Base-by-base conservation (phyloP, 1,140 invertebrate species). In the Bombus confusus region DNA sequence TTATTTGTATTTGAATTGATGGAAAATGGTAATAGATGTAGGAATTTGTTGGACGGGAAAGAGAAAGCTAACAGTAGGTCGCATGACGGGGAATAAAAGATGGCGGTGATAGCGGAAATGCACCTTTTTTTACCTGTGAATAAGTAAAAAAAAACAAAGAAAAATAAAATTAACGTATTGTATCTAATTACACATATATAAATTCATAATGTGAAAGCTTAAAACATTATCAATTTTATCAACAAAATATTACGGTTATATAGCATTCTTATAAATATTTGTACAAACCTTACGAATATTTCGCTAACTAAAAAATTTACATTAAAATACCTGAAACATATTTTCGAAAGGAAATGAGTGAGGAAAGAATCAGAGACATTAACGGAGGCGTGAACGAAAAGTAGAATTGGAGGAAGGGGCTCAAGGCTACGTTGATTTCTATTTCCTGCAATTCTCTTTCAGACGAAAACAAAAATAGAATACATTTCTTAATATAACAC, bases 61-160 rank as follows among this genome's bases (percentile, higher is more conserved):
- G 79, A 85, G 77, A 85, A 85, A 85, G 83, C 78, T 41, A 80
- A 74, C 71, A 85, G 83, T 81, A 47, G 71, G 43, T 85, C 77
- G 83, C 31, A 62, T 43, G 57, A 34, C n/a, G 59, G 71, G 57
- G 52, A 69, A 83, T 76, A 47, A 83, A 83, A 78, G 73, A 83
- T 83, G 81, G 64, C 74, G 39, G 73, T 78, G 41, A 86, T 77
- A 52, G 18, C 34, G 64, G 68, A 83, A 77, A 78, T 86, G 62
- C 72, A 83, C 39, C 3, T 78, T 59, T 86, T 78, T 86, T 66
- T 62, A 41, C 10, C 28, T 64, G 12, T 31, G 39, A 57, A 59
- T 73, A 57, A 12, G 25, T 31, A 72, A 59, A 57, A 69, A 77
- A 66, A 41, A n/a, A 3, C 6, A 78, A 25, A 5, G 6, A 18